A percentile compares a stretch with the other conserved stretches of the same genome.
These are phyloP conservation scores for Microtus californicus DNA, from an alignment of 2,797 vertebrate species.

Conservation along the genomic window DNA sequence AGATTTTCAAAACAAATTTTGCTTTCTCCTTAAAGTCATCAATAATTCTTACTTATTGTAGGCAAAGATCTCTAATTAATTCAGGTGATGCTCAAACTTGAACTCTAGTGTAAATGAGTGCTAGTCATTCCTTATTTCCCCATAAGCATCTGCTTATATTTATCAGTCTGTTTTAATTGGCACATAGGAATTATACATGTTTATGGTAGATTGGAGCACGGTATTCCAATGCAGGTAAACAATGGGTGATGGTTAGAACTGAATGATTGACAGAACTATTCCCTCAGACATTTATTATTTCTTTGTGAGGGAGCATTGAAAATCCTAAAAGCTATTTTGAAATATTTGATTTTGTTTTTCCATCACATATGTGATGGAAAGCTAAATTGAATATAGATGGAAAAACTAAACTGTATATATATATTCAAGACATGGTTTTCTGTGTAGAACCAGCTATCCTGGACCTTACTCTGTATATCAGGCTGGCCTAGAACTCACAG, in stretches of 20 bases:
- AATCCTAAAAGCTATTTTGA: background rate
- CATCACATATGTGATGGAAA: background rate
- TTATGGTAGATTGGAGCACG: background rate
- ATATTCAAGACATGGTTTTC: background rate
- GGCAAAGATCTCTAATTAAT: background rate
- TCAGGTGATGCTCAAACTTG: background rate
- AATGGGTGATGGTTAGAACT: background rate
- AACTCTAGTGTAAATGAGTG: background rate
- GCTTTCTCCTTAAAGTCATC: background rate
- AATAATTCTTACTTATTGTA: background rate
- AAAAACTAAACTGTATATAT: background rate
- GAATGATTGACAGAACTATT: background rate
- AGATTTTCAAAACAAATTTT: background rate
- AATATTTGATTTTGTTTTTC: background rate
- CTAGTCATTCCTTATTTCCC: background rate
- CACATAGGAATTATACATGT: background rate
- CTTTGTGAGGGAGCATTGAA: background rate
- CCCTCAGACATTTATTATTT: background rate
- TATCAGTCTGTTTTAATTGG: background rate
- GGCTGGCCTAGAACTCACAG: background rate
- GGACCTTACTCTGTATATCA: background rate
- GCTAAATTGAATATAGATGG: background rate
- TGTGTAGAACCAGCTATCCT: background rate
- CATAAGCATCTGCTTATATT: constrained; percentile 9
- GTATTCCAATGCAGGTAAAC: background rate